phyloP scores from a whole-genome alignment of 2,113 vertebrate genomes.

The Piaya cayana region DNA sequence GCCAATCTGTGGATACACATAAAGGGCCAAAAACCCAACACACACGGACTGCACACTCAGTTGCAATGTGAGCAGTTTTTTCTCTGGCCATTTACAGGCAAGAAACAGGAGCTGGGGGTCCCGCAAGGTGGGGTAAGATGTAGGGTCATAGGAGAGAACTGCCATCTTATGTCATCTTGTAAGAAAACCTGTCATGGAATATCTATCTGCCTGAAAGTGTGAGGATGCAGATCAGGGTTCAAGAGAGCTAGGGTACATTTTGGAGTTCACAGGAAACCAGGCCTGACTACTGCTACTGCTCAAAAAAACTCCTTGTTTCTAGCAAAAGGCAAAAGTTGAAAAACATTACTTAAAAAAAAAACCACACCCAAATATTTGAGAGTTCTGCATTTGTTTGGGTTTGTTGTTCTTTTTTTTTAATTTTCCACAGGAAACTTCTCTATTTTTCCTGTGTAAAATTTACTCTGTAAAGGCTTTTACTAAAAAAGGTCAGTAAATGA shows the following conservation, averaged over 20 bases:
- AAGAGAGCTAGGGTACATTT: not conserved
- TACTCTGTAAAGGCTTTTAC: not conserved
- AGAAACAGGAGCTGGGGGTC: not conserved
- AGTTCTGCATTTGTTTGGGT: not conserved
- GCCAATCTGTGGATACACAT: not conserved
- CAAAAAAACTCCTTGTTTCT: not conserved
- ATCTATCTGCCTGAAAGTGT: not conserved
- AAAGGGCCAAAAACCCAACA: not conserved
- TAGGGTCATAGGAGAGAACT: not conserved
- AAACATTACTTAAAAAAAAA: not conserved
- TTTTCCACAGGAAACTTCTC: not conserved
- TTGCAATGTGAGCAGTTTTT: not conserved
- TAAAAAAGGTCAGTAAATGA: not conserved
- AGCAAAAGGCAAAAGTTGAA: not conserved
- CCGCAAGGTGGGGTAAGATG: not conserved
- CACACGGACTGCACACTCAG: not conserved
- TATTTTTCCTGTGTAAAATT: not conserved
- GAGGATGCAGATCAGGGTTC: not conserved
- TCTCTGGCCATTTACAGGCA: not conserved
- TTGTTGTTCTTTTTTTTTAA: not conserved
- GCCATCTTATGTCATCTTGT: not conserved
- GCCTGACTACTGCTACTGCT: not conserved
- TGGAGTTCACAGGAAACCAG: not conserved
- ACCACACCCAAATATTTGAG: not conserved
- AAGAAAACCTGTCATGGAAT: not conserved